These are phyloP conservation scores for Holacanthella duospinosa DNA, from an alignment of 2,888 invertebrate genomes.

Conservation along the genomic window DNA sequence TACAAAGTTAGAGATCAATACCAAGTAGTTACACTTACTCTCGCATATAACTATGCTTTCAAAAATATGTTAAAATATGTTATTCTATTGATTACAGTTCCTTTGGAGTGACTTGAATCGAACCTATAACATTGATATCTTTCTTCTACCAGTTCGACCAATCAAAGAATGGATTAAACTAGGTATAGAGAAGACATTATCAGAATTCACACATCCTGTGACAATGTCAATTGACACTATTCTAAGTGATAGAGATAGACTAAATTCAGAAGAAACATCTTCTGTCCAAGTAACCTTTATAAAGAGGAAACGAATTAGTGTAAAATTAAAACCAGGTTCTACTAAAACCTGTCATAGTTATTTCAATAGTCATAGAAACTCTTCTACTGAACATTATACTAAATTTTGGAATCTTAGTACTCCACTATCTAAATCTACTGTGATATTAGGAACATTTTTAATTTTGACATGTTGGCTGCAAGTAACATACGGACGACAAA, in stretches of 20 bases:
- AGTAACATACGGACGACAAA: conserved; percentile 6
- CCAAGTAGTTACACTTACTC: too few relatives aligned
- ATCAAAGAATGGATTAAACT: too few relatives aligned
- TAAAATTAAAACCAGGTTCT: neutral
- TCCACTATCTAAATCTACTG: neutral
- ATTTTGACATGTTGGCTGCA: neutral
- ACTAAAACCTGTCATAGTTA: neutral
- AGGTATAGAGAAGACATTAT: too few relatives aligned
- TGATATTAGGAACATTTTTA: neutral
- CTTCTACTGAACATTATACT: neutral
- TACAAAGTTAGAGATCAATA: too few relatives aligned
- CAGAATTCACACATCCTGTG: too few relatives aligned
- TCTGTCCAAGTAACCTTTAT: neutral
- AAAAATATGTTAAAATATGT: too few relatives aligned
- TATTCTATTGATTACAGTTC: too few relatives aligned
- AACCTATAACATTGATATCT: too few relatives aligned
- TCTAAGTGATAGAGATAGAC: neutral
- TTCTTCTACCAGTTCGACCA: too few relatives aligned
- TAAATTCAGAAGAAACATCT: too few relatives aligned
- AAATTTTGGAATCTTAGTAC: neutral
- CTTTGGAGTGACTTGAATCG: too few relatives aligned
- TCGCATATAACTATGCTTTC: too few relatives aligned
- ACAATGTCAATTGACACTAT: neutral
- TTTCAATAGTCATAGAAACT: neutral
- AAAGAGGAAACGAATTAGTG: neutral